Evolutionary conservation across 2,888 invertebrate genomes (phyloP).

Genomic region (Drosophila sordidula): DNA sequence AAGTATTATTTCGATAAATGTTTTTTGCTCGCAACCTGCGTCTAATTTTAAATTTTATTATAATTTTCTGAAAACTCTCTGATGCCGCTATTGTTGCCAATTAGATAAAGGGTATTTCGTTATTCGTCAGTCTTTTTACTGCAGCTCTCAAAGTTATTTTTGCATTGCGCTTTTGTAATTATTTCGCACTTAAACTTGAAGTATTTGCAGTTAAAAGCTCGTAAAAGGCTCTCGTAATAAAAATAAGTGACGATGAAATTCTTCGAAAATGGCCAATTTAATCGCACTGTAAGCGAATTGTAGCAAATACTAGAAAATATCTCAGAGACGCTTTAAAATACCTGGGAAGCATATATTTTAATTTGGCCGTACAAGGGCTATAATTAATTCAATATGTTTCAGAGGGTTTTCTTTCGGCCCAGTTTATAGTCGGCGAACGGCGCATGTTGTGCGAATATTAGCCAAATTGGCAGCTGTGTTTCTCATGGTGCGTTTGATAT

Average conservation of each 20-base stretch:
- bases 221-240: constrained; percentile 36
- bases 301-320: constrained; percentile 13
- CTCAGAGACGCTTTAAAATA: neutral
- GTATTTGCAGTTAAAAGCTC: constrained; percentile 40
- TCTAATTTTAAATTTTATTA: too few relatives aligned
- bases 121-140: neutral
- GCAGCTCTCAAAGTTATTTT: neutral
- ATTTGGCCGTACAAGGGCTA: neutral
- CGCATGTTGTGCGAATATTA: constrained; percentile 20
- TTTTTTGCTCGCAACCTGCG: too few relatives aligned
- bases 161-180: constrained; percentile 52
- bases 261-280: constrained; percentile 2
- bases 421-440: neutral
- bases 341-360: constrained; percentile 1
- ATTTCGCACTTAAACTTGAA: constrained; percentile 67
- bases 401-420: neutral
- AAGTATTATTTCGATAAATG: too few relatives aligned
- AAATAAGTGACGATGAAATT: constrained; percentile 26
- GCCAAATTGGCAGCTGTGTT: constrained; percentile 31
- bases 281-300: constrained; percentile 12
- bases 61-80: too few relatives aligned
- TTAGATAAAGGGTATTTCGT: constrained; percentile 1
- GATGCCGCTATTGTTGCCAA: too few relatives aligned
- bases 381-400: neutral
- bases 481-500: neutral